A percentile compares a stretch with the other conserved stretches of the same genome.
These are phyloP conservation scores for Mechanitis messenoides DNA, from an alignment of 2,888 invertebrate species.

Conservation along the genomic window DNA sequence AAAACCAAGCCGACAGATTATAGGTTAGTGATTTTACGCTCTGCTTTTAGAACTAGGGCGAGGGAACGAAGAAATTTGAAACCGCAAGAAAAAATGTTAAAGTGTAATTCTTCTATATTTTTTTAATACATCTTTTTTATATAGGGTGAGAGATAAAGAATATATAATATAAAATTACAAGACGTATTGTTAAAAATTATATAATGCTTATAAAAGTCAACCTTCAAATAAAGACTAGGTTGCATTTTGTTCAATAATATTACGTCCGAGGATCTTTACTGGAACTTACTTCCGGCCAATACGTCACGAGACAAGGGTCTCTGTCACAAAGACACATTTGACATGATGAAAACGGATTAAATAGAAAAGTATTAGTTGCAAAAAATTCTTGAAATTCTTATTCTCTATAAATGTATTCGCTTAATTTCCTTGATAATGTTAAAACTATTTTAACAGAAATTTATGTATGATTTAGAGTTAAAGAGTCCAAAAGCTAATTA, in stretches of 20 bases:
- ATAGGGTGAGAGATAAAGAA: no score
- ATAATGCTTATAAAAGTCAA: not conserved
- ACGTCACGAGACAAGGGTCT: conserved; percentile 28
- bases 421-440: no score
- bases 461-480: no score
- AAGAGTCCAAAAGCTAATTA: no score
- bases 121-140: no score
- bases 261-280: conserved; percentile 26
- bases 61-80: conserved; percentile 2
- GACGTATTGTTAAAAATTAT: not conserved
- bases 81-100: not conserved
- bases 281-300: conserved; percentile 32
- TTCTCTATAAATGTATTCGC: not conserved
- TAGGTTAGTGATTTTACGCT: conserved; percentile 20
- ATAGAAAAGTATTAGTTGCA: conserved; percentile 12
- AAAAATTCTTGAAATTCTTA: conserved; percentile 10
- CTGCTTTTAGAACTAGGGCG: conserved; percentile 18
- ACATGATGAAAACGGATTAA: conserved; percentile 27
- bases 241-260: conserved; percentile 25
- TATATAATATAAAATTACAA: not conserved
- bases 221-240: conserved; percentile 13
- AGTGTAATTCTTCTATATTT: not conserved
- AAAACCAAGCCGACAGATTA: conserved; percentile 32
- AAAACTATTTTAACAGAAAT: no score
- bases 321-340: conserved; percentile 28